These are phyloP conservation scores for Henicopernis longicauda DNA, from an alignment of 2,113 vertebrate genomes.

Conservation along the genomic window DNA sequence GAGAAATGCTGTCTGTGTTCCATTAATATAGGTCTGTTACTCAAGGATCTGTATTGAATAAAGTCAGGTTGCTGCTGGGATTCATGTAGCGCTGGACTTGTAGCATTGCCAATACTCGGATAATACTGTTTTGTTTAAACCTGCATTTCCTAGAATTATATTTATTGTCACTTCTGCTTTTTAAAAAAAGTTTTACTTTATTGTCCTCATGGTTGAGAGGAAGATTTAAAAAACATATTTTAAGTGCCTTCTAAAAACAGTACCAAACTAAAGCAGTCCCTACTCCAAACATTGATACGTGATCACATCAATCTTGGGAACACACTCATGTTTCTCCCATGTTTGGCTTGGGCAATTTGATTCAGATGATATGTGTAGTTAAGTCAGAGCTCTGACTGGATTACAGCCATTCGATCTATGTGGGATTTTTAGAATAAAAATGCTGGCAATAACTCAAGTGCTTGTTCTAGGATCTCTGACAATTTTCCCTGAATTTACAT, in stretches of 20 bases:
- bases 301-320: not conserved
- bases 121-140: not conserved
- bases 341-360: not conserved
- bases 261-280: not conserved
- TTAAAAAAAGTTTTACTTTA: not conserved
- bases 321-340: not conserved
- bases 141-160: not conserved
- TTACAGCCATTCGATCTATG: not conserved
- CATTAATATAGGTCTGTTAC: not conserved
- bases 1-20: not conserved
- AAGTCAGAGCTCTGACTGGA: not conserved
- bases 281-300: not conserved
- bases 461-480: not conserved
- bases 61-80: not conserved
- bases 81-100: not conserved
- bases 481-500: not conserved
- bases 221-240: not conserved
- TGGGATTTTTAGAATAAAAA: not conserved
- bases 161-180: not conserved
- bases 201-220: not conserved
- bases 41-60: not conserved
- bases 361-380: not conserved
- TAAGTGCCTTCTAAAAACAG: not conserved
- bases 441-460: not conserved
- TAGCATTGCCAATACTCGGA: not conserved